Base-by-base conservation (phyloP, 2,888 invertebrate genomes). In the Meta bourneti region DNA sequence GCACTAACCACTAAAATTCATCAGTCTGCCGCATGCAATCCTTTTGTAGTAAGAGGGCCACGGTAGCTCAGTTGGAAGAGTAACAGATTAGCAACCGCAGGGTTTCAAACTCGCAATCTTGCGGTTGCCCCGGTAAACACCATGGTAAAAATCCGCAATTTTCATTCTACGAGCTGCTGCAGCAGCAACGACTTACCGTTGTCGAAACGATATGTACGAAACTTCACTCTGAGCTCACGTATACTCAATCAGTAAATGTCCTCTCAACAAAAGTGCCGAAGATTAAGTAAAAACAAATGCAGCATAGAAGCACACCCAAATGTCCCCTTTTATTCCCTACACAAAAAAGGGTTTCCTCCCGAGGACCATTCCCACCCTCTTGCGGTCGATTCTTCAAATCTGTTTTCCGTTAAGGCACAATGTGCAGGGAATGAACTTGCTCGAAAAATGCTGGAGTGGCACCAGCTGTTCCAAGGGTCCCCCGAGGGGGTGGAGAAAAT, bases 401-500 rank as follows among this genome's bases (percentile, higher is more conserved):
- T 52, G 52, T 78, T 78, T 78, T 78, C 52, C 52, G 78, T 78
- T 77, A 16, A 52, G 78, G 19, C 48, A 49, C 34, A 34, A 34
- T 34, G 34, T 34, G 34, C 16, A 16, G 78, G 78, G 19, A 51
- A 52, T 52, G 19, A 52, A 78, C 78, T 20, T 49, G 75, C 75
- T 75, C 20, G 82, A 71, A 82, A 82, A 70, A 82, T 69, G 87
- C 79, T 54, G 80, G 80, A 80, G 81, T 48, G n/a, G 74, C 78
- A 79, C 82, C 89, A 90, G 89, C 83, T 90, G 89, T 54, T 90
- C 20, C 69, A 70, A 52, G 77, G 54, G 49, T 70, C 70, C 69
- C 78, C 34, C 34, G 69, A 34, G 89, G 61, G 77, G 81, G 72
- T 51, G 83, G 48, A 49, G 7, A 71, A 84, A 79, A 78, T 79